Percentiles rank a stretch among this genome's conserved stretches.
Evolutionary conservation across 2,888 invertebrate genomes (phyloP).

Genomic region (Onchidella celtica): DNA sequence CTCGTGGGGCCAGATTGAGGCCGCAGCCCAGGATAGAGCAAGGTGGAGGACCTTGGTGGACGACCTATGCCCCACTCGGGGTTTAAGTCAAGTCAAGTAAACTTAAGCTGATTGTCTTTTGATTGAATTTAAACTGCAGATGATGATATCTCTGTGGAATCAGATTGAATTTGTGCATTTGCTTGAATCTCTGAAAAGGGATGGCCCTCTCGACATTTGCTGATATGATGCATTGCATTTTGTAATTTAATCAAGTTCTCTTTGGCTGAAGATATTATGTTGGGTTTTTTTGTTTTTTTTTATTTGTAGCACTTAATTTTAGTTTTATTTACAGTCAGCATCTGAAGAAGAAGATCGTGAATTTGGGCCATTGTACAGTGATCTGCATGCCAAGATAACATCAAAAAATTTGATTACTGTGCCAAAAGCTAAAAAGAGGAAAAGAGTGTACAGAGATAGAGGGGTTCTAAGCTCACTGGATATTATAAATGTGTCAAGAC

Average conservation of each 20-base stretch:
- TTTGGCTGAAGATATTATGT: neutral
- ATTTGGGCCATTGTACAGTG: slow-evolving; percentile 3
- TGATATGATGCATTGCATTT: too few species aligned
- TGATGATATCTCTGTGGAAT: too few species aligned
- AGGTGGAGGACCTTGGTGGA: too few species aligned
- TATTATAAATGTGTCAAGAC: neutral
- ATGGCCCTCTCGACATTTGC: too few species aligned
- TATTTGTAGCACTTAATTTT: neutral
- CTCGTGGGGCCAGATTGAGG: too few species aligned
- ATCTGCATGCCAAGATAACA: neutral
- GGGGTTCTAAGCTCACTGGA: neutral
- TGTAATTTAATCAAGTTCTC: neutral
- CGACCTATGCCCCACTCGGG: too few species aligned
- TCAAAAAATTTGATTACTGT: neutral
- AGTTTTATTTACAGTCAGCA: neutral
- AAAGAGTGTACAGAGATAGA: neutral
- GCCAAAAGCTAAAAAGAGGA: neutral
- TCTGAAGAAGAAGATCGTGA: neutral
- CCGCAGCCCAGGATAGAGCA: too few species aligned
- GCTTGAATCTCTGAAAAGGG: too few species aligned
- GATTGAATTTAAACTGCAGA: too few species aligned
- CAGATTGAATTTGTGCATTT: too few species aligned
- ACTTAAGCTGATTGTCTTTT: too few species aligned
- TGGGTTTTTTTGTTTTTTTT: neutral
- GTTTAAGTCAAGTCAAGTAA: too few species aligned